These are phyloP conservation scores for Phataginus tricuspis DNA, from an alignment of 2,797 vertebrate species.

Conservation along the genomic window DNA sequence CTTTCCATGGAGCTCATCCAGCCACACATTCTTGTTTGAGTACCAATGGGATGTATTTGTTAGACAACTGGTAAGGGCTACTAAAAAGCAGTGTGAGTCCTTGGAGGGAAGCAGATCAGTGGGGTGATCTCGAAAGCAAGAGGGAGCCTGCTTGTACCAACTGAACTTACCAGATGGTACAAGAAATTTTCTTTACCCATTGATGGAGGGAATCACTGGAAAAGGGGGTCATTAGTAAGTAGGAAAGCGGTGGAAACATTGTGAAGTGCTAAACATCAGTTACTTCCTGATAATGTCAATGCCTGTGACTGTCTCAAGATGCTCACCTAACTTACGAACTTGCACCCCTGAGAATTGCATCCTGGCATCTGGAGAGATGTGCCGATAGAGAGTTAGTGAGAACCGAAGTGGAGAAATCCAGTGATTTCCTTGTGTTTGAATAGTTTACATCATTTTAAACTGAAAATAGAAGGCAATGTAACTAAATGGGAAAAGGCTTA, in stretches of 20 bases:
- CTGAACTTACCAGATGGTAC: neutral
- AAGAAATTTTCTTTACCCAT: neutral
- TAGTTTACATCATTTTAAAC: neutral
- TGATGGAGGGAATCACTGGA: neutral
- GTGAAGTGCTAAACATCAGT: neutral
- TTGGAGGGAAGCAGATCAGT: neutral
- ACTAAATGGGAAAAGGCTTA: constrained; percentile 29
- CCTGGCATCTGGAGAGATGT: neutral
- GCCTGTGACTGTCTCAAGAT: neutral
- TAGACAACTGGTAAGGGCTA: neutral
- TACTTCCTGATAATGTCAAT: neutral
- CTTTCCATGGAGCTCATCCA: neutral
- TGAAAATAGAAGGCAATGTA: constrained; percentile 5
- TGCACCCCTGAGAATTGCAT: neutral
- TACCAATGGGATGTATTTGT: neutral
- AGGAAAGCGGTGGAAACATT: neutral
- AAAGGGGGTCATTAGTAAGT: neutral
- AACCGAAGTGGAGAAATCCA: neutral
- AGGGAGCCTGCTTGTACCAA: neutral
- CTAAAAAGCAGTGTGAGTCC: neutral
- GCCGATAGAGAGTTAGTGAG: neutral
- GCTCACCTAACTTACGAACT: neutral
- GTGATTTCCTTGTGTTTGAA: neutral
- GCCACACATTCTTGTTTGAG: neutral
- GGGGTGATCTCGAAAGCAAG: neutral